A percentile compares a stretch with the other conserved stretches of the same genome.
These are phyloP conservation scores for Timandra comae DNA, from an alignment of 2,888 invertebrate species.

Conservation along the genomic window DNA sequence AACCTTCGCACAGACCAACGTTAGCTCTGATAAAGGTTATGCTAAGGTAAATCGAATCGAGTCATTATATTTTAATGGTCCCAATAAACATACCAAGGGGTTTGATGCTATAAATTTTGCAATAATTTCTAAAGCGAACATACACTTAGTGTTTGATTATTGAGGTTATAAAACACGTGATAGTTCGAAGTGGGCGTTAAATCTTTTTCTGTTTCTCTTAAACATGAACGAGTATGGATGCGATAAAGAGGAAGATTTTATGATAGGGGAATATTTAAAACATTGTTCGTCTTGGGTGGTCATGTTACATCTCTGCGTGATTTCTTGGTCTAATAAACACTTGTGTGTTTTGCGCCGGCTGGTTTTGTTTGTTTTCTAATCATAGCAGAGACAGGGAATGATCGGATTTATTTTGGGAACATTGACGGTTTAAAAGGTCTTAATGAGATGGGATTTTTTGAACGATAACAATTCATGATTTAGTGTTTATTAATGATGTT, in stretches of 20 bases:
- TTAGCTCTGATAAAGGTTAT: no score
- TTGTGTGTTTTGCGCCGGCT: conserved; percentile 51
- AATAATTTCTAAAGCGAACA: conserved; percentile 40
- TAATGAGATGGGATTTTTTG: conserved; percentile 31
- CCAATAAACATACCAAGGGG: conserved; percentile 28
- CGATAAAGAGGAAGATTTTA: conserved; percentile 72
- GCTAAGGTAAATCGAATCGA: conserved; percentile 21
- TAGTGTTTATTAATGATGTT: no score
- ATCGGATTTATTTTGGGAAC: conserved; percentile 18
- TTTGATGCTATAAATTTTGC: conserved; percentile 36
- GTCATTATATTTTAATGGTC: conserved; percentile 25
- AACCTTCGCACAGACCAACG: conserved; percentile 8
- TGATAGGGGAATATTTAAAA: conserved; percentile 60
- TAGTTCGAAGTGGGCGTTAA: conserved; percentile 58
- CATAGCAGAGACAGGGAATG: conserved; percentile 34
- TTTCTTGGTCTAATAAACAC: conserved; percentile 61
- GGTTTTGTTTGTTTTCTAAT: conserved; percentile 57
- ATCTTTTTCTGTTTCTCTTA: conserved; percentile 56
- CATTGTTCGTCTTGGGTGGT: conserved; percentile 73
- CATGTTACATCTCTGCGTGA: conserved; percentile 49
- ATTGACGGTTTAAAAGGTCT: conserved; percentile 5
- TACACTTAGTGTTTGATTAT: conserved; percentile 46
- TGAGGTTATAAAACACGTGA: conserved; percentile 43
- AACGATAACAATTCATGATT: no score
- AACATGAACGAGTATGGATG: conserved; percentile 42